Conservation (phyloP, 2,113 vertebrate genomes). For the Indicator indicator region DNA sequence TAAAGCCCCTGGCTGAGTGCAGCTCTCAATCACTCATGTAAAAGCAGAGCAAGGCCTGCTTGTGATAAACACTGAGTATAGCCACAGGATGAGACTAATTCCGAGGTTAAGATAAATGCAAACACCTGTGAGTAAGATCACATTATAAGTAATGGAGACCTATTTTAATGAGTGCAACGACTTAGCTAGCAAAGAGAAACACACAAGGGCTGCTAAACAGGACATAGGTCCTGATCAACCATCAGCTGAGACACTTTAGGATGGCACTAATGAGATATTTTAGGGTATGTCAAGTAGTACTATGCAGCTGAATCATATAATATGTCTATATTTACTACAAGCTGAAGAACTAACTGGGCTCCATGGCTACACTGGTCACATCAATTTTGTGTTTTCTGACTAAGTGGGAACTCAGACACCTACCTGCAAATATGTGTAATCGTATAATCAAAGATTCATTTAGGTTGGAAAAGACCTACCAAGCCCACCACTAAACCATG, state of each 20-base stretch:
- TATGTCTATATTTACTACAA: rapidly evolving
- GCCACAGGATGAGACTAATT: not conserved
- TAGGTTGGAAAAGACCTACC: too few species aligned
- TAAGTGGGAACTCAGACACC: not conserved
- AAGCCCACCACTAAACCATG: too few species aligned
- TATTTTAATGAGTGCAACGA: not conserved
- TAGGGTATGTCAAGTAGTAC: not conserved
- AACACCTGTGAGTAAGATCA: not conserved
- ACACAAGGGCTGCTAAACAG: not conserved
- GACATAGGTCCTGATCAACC: not conserved
- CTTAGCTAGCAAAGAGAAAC: not conserved
- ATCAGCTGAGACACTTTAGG: not conserved
- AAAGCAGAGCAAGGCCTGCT: not conserved
- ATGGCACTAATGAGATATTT: not conserved
- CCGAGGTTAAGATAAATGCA: not conserved
- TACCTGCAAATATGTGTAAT: not conserved
- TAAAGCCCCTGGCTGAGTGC: not conserved
- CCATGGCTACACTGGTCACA: not conserved
- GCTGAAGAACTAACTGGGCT: not conserved
- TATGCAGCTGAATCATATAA: not conserved
- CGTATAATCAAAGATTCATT: not conserved
- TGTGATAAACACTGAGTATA: not conserved
- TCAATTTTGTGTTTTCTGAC: not conserved
- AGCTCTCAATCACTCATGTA: rapidly evolving
- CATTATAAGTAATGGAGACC: not conserved